Base-by-base conservation (phyloP, 2,888 invertebrate genomes). In the Lingula anatina region DNA sequence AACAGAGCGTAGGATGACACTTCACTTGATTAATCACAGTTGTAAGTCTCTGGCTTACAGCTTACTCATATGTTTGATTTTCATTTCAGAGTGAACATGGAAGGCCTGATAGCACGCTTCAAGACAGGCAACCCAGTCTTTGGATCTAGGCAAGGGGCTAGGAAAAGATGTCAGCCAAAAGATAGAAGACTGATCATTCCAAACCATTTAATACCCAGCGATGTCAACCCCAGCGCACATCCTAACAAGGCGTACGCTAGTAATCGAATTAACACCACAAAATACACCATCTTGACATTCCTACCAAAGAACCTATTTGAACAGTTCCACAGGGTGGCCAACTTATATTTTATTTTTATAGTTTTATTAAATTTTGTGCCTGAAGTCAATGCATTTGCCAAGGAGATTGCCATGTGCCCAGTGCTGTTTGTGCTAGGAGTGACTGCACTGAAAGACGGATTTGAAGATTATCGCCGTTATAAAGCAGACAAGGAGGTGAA, bases 321-420 rank as follows among this genome's bases (percentile, higher is more conserved):
- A 81, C 96, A 97, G 80, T 95, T 97, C 78, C 95, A 95, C 79
- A 85, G 96, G 55, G 90, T 94, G 72, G 96, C 96, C 57, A 97
- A 97, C 82, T 82, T 97, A 70, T 97, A 96, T 81, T 97, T 97
- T 80, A 88, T 96, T 72, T 90, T 94, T 75, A 94, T 97, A 75
- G 93, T 95, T 66, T 80, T 94, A 64, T 83, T 96, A 58, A 96
- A 96, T 80, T 95, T 93, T 93, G 87, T 95, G 73, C 94, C 94
- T 2, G 85, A 87, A 31, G 65, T 73, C 15, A 62, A 89, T 79
- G 94, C 94, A 3, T 94, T 95, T 79, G 94, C 92, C 56, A 94
- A 93, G 76, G 94, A 94, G 80, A 85, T 95, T 62, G 91, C 94
- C 18, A 91, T 94, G 89, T 83, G 94, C 64, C 94, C 95, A 2